These are phyloP conservation scores for Hippocampus abdominalis DNA, from an alignment of 2,113 vertebrate species.

Conservation along the genomic window DNA sequence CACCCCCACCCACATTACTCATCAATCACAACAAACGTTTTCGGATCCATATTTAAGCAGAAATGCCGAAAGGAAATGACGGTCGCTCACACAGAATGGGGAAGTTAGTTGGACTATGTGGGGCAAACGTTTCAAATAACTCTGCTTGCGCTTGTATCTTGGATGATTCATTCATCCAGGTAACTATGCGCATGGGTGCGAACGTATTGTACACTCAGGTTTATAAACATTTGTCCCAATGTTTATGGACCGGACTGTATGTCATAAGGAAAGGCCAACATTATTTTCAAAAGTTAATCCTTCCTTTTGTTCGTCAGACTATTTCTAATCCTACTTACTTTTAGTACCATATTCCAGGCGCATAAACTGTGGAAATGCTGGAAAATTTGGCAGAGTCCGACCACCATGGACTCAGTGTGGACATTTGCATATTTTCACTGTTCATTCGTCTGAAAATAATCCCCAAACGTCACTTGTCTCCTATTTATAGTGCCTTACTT, in stretches of 20 bases:
- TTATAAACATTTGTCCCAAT: no score
- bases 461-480: no score
- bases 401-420: not conserved
- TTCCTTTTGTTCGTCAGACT: not conserved
- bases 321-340: not conserved
- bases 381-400: not conserved
- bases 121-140: not conserved
- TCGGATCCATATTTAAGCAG: not conserved
- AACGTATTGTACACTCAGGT: no score
- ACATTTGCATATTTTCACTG: no score
- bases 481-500: no score
- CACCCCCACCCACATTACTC: not conserved
- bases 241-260: not conserved
- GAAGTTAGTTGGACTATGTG: slow-evolving; percentile 12
- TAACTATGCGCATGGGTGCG: no score
- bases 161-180: no score
- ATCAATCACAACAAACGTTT: not conserved
- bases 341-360: not conserved
- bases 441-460: no score
- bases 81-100: slow-evolving; percentile 1
- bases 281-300: not conserved
- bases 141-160: no score
- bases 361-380: not conserved
- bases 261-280: not conserved
- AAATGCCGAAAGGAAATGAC: no score